Evolutionary conservation across 2,113 vertebrate genomes (phyloP), one percentile per base, ranked within the genome.

Genomic region (Daphoenositta chrysoptera): DNA sequence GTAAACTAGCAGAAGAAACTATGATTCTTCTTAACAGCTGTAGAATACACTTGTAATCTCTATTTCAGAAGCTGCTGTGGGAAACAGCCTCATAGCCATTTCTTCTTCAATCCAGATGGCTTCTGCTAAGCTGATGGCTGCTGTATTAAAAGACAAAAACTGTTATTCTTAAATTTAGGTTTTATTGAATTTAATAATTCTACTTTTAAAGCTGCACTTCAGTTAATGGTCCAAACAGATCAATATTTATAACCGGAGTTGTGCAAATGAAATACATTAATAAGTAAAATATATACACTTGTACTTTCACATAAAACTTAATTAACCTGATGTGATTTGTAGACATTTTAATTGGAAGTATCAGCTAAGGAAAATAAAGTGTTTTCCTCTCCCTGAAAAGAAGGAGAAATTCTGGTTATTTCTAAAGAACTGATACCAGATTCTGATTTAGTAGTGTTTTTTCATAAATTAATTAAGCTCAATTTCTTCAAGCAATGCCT

Each of bases 141-240:
- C 53, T 95, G 42, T 78, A 60, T 77, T 83, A 95, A 73, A 95
- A 86, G 27, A 45, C 70, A 90, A 85, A 80, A 92, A 42, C 60
- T 70, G 9, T 37, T 89, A 5, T 70, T 88, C 39, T 87, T 92
- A 89, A 92, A 81, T 84, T 57, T 87, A 87, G 65, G 23, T 89
- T 93, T 93, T 90, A 95, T 89, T 92, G 87, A 80, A 87, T 89
- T 80, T 90, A 94, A 92, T 94, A 0, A 72, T 91, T 80, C 88
- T 94, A 64, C 95, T 97, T 97, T 97, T 63, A 97, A 95, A 93
- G 64, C 57, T 63, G 51, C 50, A 51, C 39, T 66, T 47, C 63
- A 83, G 63, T 68, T 91, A 86, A 95, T 93, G 87, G 87, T 90
- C 50, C 76, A 95, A 96, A 85, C 87, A 94, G 93, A 95, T 97